A percentile compares a stretch with the other conserved stretches of the same genome.
These are phyloP conservation scores for Formicarius rufipectus DNA, from an alignment of 2,113 vertebrate species.

Conservation along the genomic window DNA sequence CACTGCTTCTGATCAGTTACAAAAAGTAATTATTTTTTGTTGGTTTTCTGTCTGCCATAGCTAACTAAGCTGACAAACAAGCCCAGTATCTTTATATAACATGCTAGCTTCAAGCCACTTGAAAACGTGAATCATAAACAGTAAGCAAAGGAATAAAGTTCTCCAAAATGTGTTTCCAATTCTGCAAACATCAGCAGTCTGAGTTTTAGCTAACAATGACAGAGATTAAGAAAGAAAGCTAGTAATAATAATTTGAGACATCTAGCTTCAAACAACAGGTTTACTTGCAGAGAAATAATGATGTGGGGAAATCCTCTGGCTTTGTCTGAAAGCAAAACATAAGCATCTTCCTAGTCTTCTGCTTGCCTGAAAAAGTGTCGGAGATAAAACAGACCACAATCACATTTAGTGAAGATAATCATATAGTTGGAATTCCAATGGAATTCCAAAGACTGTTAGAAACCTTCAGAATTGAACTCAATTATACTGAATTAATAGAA, in stretches of 20 bases:
- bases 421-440: neutral
- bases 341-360: neutral
- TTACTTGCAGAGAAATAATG: neutral
- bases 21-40: neutral
- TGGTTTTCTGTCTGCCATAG: neutral
- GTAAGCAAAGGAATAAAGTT: neutral
- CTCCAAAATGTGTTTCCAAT: neutral
- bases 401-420: neutral
- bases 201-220: neutral
- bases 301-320: neutral
- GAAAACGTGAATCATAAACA: neutral
- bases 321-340: neutral
- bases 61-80: neutral
- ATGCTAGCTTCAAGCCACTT: neutral
- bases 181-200: neutral
- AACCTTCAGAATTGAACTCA: neutral
- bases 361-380: neutral
- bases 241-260: neutral
- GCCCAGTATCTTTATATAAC: neutral
- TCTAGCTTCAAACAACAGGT: neutral
- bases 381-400: accelerated
- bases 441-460: neutral
- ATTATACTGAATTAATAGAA: neutral
- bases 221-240: neutral
- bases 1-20: neutral